Evolutionary conservation across 1,140 invertebrate species (phyloP).

Genomic region (Zaprionus ornatus): DNA sequence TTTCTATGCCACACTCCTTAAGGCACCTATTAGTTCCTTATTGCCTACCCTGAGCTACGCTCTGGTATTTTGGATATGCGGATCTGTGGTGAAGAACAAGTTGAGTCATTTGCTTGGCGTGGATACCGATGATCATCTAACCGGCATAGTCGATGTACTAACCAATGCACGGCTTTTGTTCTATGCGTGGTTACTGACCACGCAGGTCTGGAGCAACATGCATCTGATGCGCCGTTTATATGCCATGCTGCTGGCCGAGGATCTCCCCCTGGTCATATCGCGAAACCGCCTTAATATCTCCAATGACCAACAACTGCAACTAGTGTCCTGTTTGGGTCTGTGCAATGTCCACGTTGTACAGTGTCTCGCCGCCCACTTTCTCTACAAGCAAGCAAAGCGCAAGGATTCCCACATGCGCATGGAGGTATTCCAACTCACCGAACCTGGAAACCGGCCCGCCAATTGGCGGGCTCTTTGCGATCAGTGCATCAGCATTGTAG

Average conservation of each 20-base stretch:
- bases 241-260: conserved; percentile 88
- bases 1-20: conserved; percentile 85
- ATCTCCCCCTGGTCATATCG: conserved; percentile 86
- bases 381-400: conserved; percentile 84
- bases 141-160: conserved; percentile 52
- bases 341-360: conserved; percentile 87
- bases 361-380: conserved; percentile 89
- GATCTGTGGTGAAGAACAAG: conserved; percentile 34
- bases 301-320: conserved; percentile 66
- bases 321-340: conserved; percentile 86
- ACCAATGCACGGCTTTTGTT: conserved; percentile 85
- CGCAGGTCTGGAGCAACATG: conserved; percentile 88
- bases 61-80: conserved; percentile 55
- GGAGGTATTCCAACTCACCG: conserved; percentile 88
- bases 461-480: conserved; percentile 90
- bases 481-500: conserved; percentile 86
- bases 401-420: conserved; percentile 83
- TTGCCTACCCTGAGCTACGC: conserved; percentile 87
- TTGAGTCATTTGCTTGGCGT: conserved; percentile 53
- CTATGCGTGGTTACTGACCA: conserved; percentile 88
- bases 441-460: conserved; percentile 88
- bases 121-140: conserved; percentile 60
- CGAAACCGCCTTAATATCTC: conserved; percentile 46
- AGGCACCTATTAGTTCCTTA: conserved; percentile 85
- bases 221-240: conserved; percentile 89